Base-by-base conservation (phyloP, 2,888 invertebrate genomes). In the Idaea aversata region DNA sequence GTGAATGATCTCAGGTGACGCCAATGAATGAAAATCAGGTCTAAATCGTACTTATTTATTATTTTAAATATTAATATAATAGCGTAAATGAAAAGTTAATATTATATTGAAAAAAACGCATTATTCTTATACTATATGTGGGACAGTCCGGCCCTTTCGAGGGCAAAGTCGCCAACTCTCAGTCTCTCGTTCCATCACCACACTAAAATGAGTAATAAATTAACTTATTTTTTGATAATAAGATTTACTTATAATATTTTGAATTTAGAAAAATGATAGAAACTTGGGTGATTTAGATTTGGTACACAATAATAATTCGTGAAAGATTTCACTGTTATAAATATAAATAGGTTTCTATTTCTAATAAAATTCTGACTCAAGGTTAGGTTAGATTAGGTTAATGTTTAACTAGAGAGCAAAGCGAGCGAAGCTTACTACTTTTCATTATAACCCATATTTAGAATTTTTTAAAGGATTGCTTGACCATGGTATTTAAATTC, bases 1-100 rank as follows among this genome's bases (percentile, higher is more conserved):
- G 92, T 93, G 92, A 93, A 93, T 91, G 92, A 92, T 91, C 74
- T 75, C 78, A 78, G 80, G 79, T 81, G 80, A 82, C 80, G 86
- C 85, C 88, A 86, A 90, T 91, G 87, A 91, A 91, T 92, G 91
- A 92, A 91, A 92, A 91, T 90, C 91, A 86, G 83, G 79, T 86
- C 79, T 82, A 79, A 83, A 74, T 87, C 77, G 77, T 87, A 90
- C 76, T 81, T 82, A 83, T 89, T 90, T 90, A 88, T 91, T 88
- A 88, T 91, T 88, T 60, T 66, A 80, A 65, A 76, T 82, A 75
- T 76, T 84, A 83, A 80, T 84, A 85, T 86, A 86, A 84, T 84
- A 79, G 77, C 77, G 77, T 83, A 82, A 83, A 78, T 80, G 79
- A 75, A 78, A 77, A 25, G 13, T 59, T 59, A 25, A 59, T 25